Conservation (phyloP, 53 echinoderm and acorn worm genomes). For the Patiria pectinifera region DNA sequence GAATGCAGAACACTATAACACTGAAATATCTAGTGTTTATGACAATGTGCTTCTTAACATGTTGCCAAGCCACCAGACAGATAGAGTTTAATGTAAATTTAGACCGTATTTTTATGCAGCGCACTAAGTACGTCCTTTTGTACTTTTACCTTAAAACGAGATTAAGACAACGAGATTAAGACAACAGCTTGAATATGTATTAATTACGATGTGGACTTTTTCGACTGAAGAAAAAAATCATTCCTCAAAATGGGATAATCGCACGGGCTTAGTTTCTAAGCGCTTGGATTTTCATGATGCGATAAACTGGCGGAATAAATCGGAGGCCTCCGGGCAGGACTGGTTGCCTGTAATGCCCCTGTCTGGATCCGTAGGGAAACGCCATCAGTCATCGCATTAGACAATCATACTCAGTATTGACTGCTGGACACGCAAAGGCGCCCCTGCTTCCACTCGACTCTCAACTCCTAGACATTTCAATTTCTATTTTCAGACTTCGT, state of each 20-base stretch:
- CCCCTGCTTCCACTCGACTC: not conserved
- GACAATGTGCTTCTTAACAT: too few relatives aligned
- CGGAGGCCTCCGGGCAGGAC: slow-evolving; percentile 35
- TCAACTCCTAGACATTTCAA: not conserved
- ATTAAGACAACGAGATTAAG: too few relatives aligned
- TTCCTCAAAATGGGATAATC: slow-evolving; percentile 13
- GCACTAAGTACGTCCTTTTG: too few relatives aligned
- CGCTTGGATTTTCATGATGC: slow-evolving; percentile 27
- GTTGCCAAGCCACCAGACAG: too few relatives aligned
- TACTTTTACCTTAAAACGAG: too few relatives aligned
- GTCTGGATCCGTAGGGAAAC: slow-evolving; percentile 40
- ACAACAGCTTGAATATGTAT: too few relatives aligned
- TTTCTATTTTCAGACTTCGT: not conserved
- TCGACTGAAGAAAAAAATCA: not conserved
- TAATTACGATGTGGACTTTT: not conserved
- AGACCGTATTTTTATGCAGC: too few relatives aligned
- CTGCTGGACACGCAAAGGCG: slow-evolving; percentile 45
- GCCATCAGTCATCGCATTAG: slow-evolving; percentile 53
- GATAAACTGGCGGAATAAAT: slow-evolving; percentile 38
- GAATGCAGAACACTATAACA: not conserved
- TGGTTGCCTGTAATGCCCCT: slow-evolving; percentile 7
- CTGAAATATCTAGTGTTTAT: not conserved
- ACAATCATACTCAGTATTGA: slow-evolving; percentile 28
- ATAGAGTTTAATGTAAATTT: too few relatives aligned
- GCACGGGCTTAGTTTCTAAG: slow-evolving; percentile 15